A percentile compares a stretch with the other conserved stretches of the same genome.
Conservation (phyloP, 2,888 invertebrate genomes). For the Meloe dianella region DNA sequence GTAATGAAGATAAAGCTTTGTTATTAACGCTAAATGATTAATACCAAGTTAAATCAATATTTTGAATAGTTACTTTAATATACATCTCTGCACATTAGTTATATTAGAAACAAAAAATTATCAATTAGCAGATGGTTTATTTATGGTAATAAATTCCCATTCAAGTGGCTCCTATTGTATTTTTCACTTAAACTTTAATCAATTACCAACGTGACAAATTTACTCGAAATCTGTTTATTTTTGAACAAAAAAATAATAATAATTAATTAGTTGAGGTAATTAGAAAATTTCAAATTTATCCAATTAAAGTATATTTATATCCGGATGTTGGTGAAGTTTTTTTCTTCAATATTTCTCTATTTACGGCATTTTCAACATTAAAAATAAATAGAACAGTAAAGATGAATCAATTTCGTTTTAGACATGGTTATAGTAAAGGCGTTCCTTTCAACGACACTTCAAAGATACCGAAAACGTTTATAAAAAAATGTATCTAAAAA, state of each 20-base stretch:
- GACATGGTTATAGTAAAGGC: constrained; percentile 10
- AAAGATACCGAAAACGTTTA: constrained; percentile 4
- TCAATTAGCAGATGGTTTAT: not conserved
- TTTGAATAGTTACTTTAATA: constrained; percentile 28
- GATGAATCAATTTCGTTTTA: constrained; percentile 2
- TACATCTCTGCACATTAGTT: constrained; percentile 17
- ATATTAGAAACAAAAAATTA: not conserved
- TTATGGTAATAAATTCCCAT: too few species aligned
- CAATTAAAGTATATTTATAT: not conserved
- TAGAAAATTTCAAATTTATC: not conserved
- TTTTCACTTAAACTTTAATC: not conserved
- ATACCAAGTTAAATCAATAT: constrained; percentile 29
- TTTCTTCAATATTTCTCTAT: not conserved
- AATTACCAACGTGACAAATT: not conserved
- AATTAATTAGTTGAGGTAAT: not conserved
- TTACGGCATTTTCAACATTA: not conserved
- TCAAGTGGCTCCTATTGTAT: not conserved
- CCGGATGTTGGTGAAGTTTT: not conserved
- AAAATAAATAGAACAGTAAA: not conserved
- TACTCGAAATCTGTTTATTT: not conserved
- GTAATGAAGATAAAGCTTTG: constrained; percentile 34
- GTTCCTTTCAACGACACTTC: constrained; percentile 3
- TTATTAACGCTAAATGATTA: constrained; percentile 33
- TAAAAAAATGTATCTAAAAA: too few species aligned
- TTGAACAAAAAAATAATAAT: too few species aligned